Percentiles rank a stretch among this genome's conserved stretches.
Evolutionary conservation across 2,888 invertebrate genomes (phyloP).

Genomic region (Omphaloscelis lunosa): DNA sequence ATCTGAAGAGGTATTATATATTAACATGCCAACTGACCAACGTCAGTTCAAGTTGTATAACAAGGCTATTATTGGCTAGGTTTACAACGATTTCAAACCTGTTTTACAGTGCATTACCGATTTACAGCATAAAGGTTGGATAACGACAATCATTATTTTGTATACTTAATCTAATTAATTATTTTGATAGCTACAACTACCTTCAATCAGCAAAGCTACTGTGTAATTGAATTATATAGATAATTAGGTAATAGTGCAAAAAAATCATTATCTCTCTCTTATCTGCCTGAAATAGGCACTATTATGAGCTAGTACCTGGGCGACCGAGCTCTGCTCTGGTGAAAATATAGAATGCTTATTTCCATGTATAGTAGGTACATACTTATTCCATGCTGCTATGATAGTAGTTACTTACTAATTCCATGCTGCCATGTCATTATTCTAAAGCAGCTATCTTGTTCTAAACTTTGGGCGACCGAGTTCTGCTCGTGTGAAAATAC

Average conservation of each 20-base stretch:
- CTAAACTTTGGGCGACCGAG: too few species aligned
- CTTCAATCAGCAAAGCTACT: conserved; percentile 10
- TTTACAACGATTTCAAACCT: conserved; percentile 21
- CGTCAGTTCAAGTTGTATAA: conserved; percentile 32
- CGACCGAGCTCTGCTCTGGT: too few species aligned
- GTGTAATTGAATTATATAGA: background rate
- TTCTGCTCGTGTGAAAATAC: too few species aligned
- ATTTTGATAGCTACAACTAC: conserved; percentile 24
- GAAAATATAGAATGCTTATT: too few species aligned
- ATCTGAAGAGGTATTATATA: conserved; percentile 39
- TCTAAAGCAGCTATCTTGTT: too few species aligned
- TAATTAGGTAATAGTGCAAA: background rate
- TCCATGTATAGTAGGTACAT: too few species aligned
- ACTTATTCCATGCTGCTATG: too few species aligned
- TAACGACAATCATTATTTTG: conserved; percentile 31
- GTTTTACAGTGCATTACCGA: conserved; percentile 23
- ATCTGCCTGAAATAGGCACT: background rate
- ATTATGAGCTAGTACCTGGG: too few species aligned
- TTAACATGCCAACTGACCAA: conserved; percentile 39
- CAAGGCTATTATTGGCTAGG: conserved; percentile 12
- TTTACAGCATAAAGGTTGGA: conserved; percentile 26
- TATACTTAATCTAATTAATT: conserved; percentile 19
- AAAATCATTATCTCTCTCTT: background rate
- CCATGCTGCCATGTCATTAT: too few species aligned
- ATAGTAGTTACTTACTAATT: too few species aligned